phyloP scores from a whole-genome alignment of 2,888 invertebrate genomes.

The Trilocha varians region DNA sequence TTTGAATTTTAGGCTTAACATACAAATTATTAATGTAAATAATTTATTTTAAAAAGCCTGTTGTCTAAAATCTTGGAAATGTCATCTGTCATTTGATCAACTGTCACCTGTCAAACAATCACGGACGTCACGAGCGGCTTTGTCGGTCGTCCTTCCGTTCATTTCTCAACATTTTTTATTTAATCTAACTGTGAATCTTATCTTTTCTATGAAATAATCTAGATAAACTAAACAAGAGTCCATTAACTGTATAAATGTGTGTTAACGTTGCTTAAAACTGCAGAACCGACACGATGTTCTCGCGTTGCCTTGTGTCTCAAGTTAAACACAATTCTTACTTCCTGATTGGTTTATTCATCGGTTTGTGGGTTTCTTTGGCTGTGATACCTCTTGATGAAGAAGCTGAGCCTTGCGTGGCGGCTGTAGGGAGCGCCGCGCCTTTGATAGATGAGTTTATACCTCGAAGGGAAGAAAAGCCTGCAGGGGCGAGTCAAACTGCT shows the following conservation, averaged over 20 bases:
- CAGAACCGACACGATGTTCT: conserved; percentile 35
- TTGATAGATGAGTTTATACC: conserved; percentile 51
- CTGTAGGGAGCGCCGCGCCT: conserved; percentile 11
- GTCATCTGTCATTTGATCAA: no score
- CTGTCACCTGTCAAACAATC: no score
- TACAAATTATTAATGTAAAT: no score
- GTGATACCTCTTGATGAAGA: conserved; percentile 60
- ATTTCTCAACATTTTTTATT: no score
- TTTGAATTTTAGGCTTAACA: no score
- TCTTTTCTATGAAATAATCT: conserved; percentile 1
- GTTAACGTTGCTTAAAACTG: background rate
- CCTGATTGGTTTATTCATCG: conserved; percentile 69
- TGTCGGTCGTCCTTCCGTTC: no score
- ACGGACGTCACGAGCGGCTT: no score
- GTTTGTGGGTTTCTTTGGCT: conserved; percentile 69
- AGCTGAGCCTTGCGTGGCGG: conserved; percentile 20
- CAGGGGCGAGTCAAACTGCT: conserved; percentile 15
- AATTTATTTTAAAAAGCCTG: no score
- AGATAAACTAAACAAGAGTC: background rate
- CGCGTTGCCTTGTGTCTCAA: conserved; percentile 60
- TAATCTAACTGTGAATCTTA: background rate
- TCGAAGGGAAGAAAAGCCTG: conserved; percentile 41
- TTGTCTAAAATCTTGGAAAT: no score
- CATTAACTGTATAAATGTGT: background rate
- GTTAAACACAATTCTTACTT: conserved; percentile 74